Base-by-base conservation (phyloP, 2,797 vertebrate species). In the Xenentodon cancila region DNA sequence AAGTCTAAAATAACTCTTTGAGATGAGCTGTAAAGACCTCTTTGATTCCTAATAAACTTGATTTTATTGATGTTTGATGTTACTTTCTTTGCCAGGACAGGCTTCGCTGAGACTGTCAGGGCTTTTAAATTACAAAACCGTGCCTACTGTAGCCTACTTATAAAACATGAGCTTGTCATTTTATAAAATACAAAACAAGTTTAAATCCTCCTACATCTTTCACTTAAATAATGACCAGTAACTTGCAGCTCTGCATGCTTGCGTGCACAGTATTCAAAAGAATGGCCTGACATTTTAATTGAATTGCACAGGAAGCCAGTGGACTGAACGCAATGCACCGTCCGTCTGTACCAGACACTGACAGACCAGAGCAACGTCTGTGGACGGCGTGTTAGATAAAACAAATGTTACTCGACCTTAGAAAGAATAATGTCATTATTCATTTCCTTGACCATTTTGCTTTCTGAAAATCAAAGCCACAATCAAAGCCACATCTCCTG, bases 231-330 rank as follows among this genome's bases (percentile, higher is more conserved):
- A 22, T 11, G 25, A 65, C 44, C 53, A 64, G 13, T 62, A 21
- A 71, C 34, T 18, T 20, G 30, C 0, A 8, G 61, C 59, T 37
- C 60, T 11, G 42, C 49, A 22, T 54, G 25, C 37, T 12, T 40
- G 46, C 56, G 55, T 19, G 15, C 59, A 37, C 49, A 34, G 6
- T 67, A 53, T 77, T 63, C 59, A 66, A 75, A 49, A 45, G 45
- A 56, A 53, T 59, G 53, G 52, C 55, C 68, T 76, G 75, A 81
- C 61, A 57, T 52, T 77, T 72, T 81, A 79, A 90, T 84, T 82
- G 8, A 68, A 84, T 37, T 89, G 74, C 67, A 68, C 82, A 89
- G 79, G 84, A 90, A 89, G 77, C 59, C 32, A 63, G 44, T 47
- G 60, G 49, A 45, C 62, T 43, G 65, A 56, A 40, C 27, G 43